phyloP scores from a whole-genome alignment of 2,888 invertebrate genomes.

The Sphinx pinastri region DNA sequence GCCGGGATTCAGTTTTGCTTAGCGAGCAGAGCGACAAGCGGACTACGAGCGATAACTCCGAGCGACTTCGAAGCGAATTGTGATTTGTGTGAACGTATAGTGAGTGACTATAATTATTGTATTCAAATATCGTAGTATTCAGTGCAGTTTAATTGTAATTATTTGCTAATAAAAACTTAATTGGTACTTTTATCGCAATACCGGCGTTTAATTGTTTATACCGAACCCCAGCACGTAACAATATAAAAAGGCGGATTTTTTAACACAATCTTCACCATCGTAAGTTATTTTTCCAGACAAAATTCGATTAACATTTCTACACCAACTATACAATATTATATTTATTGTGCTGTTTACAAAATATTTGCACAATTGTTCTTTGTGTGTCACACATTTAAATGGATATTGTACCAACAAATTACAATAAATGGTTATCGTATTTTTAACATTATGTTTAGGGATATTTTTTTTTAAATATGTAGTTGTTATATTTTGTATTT shows the following conservation, averaged over 20 bases:
- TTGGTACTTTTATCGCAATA: no score
- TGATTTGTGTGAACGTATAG: no score
- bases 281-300: background rate
- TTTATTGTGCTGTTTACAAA: background rate
- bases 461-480: background rate
- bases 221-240: no score
- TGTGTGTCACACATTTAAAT: background rate
- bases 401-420: background rate
- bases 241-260: background rate
- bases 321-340: conserved; percentile 10
- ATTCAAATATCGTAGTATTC: no score
- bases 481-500: background rate
- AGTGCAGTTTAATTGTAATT: no score
- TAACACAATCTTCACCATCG: conserved; percentile 24
- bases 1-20: background rate
- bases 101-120: no score
- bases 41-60: no score
- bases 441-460: background rate
- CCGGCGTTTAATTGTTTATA: no score
- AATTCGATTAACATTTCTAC: conserved; percentile 1
- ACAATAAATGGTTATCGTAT: background rate
- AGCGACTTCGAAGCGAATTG: no score
- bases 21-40: no score
- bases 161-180: no score
- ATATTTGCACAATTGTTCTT: background rate